Evolutionary conservation across 2,797 vertebrate species (phyloP), one percentile per base, ranked within the genome.

Genomic region (Neosilurus hyrtlii): DNA sequence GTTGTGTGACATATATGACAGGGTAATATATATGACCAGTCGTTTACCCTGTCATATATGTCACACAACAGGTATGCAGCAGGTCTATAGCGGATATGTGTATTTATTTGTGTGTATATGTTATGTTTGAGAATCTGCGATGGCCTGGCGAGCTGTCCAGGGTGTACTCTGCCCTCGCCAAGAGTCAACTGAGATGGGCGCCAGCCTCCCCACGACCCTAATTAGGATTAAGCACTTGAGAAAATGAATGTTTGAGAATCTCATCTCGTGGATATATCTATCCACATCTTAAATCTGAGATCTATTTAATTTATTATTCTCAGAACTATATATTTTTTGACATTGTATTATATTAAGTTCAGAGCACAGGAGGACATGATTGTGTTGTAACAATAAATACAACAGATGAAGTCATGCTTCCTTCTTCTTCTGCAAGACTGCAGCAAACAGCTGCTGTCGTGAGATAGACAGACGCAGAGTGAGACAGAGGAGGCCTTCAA

Each of bases 401-500:
- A 71, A 54, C 56, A 63, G 26, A 49, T 62, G 7, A 22, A 30
- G 35, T 59, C n/a, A 3, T 56, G 54, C 43, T 61, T 35, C n/a
- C 5, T 3, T 20, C 49, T 82, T 71, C n/a, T 57, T 65, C 12
- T 56, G 57, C 71, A 56, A 79, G 75, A 62, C 37, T 51, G 54
- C 66, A 71, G 49, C 54, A 73, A 79, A 61, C 76, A 73, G 77
- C 59, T 78, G 61, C 61, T 61, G 1, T 84, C 82, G 59, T 85
- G 89, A 89, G 86, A 85, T 72, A 79, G 86, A 85, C 30, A 80
- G 87, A 90, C 89, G 35, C 24, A 22, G 26, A 57, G 22, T n/a
- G 43, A 54, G 84, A 88, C 87, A 81, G 59, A 85, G 85, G 75
- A 77, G 86, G 86, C 90, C 91, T 89, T 89, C 88, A 88, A 88